Percentiles rank a stretch among this genome's conserved stretches.
Conservation (phyloP, 1,140 invertebrate species). For the Polypedilum vanderplanki region DNA sequence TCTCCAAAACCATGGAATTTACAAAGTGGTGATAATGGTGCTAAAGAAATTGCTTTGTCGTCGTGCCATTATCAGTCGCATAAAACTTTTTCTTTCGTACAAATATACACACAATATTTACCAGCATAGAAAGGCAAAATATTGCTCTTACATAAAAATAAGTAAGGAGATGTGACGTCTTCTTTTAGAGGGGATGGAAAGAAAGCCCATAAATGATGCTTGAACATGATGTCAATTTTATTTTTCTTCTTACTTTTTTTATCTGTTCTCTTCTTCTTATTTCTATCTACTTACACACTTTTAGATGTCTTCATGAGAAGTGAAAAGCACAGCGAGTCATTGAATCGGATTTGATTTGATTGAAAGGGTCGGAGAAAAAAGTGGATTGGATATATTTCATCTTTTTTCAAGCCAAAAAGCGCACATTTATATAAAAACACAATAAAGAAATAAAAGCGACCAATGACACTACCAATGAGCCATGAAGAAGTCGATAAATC, state of each 20-base stretch:
- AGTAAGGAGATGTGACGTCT: neutral
- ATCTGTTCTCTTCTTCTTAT: neutral
- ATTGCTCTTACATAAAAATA: constrained; percentile 13
- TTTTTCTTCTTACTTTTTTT: neutral
- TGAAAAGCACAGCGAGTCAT: neutral
- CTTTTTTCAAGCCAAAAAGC: neutral
- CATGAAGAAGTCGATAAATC: neutral
- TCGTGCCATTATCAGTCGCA: neutral
- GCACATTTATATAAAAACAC: neutral
- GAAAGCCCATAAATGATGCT: constrained; percentile 5
- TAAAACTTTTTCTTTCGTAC: neutral
- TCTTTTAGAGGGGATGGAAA: neutral
- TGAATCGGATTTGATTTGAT: neutral
- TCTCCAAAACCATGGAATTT: neutral
- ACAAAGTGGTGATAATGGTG: neutral
- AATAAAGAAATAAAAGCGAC: neutral
- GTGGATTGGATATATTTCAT: neutral
- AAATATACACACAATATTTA: neutral
- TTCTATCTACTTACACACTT: neutral
- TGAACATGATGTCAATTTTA: constrained; percentile 12
- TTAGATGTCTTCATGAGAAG: neutral
- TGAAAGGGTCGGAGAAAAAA: neutral
- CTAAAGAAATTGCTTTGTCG: constrained; percentile 17
- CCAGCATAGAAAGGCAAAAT: neutral
- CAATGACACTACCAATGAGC: neutral